Base-by-base conservation (phyloP, 2,797 vertebrate genomes). In the Pteropus rufus region DNA sequence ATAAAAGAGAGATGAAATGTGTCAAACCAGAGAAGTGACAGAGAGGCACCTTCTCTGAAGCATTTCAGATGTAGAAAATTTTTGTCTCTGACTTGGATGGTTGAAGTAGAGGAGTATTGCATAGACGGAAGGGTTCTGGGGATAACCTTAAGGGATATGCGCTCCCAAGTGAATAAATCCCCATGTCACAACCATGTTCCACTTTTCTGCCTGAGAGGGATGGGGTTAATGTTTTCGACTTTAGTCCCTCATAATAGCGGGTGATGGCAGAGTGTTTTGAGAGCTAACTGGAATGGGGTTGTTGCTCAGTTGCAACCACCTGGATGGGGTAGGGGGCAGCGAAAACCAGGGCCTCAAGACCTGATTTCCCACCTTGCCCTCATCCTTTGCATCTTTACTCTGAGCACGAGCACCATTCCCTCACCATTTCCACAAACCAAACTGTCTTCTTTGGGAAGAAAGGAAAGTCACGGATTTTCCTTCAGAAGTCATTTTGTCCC, bases 401-500 rank as follows among this genome's bases (percentile, higher is more conserved):
- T 83, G 44, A 82, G 14, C 83, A 72, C 7, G 3, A 73, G 58
- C 31, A 41, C 7, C 7, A 18, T 56, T 39, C 31, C 41, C 87
- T 65, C 46, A 2, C 46, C 16, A 49, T 89, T 79, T 82, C 60
- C 69, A 95, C 7, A 76, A 67, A 44, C 49, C 31, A 24, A 44
- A 11, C 73, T 10, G 21, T 85, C 58, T 93, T 90, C 34, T 36
- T 88, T 34, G 67, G 58, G 56, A 67, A 93, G 44, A 29, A 56
- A 88, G 24, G 56, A 83, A 75, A 64, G 21, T 69, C 86, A 65
- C 10, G 69, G 16, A 65, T 65, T 85, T 94, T 90, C 56, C 73
- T 94, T 89, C 60, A 81, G 58, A 76, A 93, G 19, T 76, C 64
- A 83, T 65, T 92, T 82, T 89, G 46, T 81, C 65, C 16, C 60